Evolutionary conservation across 2,797 vertebrate species (phyloP).

Genomic region (Chelon labrosus): DNA sequence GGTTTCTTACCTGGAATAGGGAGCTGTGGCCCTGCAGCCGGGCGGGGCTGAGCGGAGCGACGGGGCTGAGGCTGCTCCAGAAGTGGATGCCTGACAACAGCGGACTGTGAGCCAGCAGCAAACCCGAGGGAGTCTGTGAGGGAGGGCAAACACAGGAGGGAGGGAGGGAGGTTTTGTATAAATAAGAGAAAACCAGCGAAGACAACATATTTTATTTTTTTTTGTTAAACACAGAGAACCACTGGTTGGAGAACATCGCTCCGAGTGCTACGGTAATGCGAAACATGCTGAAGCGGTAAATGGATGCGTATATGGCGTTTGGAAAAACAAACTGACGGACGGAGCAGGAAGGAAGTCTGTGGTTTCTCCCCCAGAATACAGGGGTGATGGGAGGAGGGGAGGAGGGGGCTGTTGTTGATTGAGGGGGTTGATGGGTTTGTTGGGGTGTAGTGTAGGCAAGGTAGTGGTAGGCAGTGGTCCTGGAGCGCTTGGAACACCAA

Average conservation of each 20-base stretch:
- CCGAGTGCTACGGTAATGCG: constrained; percentile 50
- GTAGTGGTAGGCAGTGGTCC: constrained; percentile 26
- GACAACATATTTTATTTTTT: constrained; percentile 24
- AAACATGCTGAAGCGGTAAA: constrained; percentile 71
- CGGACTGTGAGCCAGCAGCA: constrained; percentile 94
- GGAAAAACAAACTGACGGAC: constrained; percentile 78
- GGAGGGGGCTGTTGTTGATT: constrained; percentile 65
- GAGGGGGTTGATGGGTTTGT: constrained; percentile 5
- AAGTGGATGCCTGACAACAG: constrained; percentile 96
- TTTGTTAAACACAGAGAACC: constrained; percentile 20
- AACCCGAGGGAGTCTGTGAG: constrained; percentile 90
- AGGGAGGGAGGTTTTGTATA: constrained; percentile 27
- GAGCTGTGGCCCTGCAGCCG: constrained; percentile 94
- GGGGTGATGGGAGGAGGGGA: constrained; percentile 58
- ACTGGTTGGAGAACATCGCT: constrained; percentile 33
- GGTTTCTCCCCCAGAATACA: constrained; percentile 74
- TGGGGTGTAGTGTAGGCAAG: constrained; percentile 25
- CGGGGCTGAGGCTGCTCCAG: constrained; percentile 96
- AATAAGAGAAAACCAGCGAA: constrained; percentile 45
- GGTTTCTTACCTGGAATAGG: constrained; percentile 90
- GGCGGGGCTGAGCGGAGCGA: constrained; percentile 94
- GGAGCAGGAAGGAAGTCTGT: constrained; percentile 79
- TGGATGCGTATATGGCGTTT: constrained; percentile 68
- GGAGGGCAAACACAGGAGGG: neutral
- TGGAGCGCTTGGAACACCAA: constrained; percentile 55